Evolutionary conservation across 2,797 vertebrate genomes (phyloP).

Genomic region (Etheostoma perlongum): DNA sequence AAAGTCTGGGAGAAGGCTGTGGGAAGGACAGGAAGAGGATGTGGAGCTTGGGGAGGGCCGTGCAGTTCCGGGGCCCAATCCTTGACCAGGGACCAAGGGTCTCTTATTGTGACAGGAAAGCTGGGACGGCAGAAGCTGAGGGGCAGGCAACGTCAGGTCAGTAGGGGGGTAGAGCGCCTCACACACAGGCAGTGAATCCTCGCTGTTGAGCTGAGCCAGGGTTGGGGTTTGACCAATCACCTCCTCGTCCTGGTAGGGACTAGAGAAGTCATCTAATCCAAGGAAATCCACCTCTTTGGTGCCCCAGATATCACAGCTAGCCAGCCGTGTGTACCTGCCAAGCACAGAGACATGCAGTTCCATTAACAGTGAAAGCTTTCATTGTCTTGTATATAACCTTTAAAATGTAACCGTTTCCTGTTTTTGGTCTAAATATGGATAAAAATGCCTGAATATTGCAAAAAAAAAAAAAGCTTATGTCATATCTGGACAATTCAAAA

Average conservation of each 20-base stretch:
- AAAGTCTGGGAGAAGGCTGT: conserved; percentile 82
- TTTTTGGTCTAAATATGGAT: not conserved
- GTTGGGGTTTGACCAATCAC: conserved; percentile 97
- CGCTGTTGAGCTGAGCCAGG: conserved; percentile 97
- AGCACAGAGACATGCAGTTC: conserved; percentile 26
- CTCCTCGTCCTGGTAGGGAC: conserved; percentile 98
- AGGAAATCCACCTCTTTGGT: conserved; percentile 99
- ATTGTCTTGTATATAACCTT: not conserved
- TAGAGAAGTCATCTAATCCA: conserved; percentile 97
- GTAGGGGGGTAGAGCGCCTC: conserved; percentile 92
- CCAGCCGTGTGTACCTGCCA: conserved; percentile 92
- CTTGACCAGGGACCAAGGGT: conserved; percentile 64
- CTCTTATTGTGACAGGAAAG: conserved; percentile 76
- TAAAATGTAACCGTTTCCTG: not conserved
- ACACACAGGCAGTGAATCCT: conserved; percentile 96
- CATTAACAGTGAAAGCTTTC: conserved; percentile 15
- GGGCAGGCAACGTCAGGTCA: conserved; percentile 79
- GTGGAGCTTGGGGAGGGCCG: conserved; percentile 70
- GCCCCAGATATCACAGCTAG: conserved; percentile 99
- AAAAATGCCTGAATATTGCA: not conserved
- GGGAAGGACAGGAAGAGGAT: conserved; percentile 70
- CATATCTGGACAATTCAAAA: not conserved
- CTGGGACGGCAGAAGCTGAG: conserved; percentile 82
- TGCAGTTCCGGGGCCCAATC: conserved; percentile 69
- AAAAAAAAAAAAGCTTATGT: too few relatives aligned